Percentiles rank a stretch among this genome's conserved stretches.
Conservation (phyloP, 2,888 invertebrate species). For the Syrista parreyssii region DNA sequence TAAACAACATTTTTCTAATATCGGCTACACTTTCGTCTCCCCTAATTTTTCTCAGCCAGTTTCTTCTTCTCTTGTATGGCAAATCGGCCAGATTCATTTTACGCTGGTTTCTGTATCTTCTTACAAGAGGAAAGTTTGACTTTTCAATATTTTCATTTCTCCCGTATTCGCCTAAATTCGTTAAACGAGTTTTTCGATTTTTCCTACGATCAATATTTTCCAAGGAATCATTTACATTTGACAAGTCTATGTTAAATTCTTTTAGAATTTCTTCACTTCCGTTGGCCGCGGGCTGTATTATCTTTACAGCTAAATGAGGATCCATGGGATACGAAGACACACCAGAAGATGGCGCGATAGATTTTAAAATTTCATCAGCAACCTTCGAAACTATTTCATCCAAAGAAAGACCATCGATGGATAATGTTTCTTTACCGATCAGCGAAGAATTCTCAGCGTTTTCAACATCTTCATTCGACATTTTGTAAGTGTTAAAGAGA, state of each 20-base stretch:
- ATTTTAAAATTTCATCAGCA: slow-evolving; percentile 34
- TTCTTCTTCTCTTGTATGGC: slow-evolving; percentile 28
- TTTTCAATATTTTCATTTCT: background rate
- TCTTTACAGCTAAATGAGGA: slow-evolving; percentile 31
- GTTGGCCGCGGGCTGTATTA: slow-evolving; percentile 28
- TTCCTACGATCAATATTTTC: background rate
- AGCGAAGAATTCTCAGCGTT: background rate
- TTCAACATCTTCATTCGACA: background rate
- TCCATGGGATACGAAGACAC: slow-evolving; percentile 15
- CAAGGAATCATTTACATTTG: background rate
- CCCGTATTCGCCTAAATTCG: background rate
- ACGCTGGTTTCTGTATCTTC: slow-evolving; percentile 16
- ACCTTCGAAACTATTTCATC: slow-evolving; percentile 32
- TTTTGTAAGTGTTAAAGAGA: background rate
- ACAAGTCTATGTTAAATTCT: slow-evolving; percentile 31
- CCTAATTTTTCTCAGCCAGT: slow-evolving; percentile 31
- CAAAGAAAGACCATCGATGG: slow-evolving; percentile 24
- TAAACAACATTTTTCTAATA: background rate
- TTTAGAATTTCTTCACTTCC: slow-evolving; percentile 31
- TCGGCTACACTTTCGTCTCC: background rate
- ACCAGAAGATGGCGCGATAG: slow-evolving; percentile 8
- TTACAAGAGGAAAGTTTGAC: background rate
- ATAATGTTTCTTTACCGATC: background rate
- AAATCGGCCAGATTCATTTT: slow-evolving; percentile 35
- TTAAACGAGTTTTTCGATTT: background rate